These are phyloP conservation scores for Desmodus rotundus DNA, from an alignment of 2,113 vertebrate genomes.

Conservation along the genomic window DNA sequence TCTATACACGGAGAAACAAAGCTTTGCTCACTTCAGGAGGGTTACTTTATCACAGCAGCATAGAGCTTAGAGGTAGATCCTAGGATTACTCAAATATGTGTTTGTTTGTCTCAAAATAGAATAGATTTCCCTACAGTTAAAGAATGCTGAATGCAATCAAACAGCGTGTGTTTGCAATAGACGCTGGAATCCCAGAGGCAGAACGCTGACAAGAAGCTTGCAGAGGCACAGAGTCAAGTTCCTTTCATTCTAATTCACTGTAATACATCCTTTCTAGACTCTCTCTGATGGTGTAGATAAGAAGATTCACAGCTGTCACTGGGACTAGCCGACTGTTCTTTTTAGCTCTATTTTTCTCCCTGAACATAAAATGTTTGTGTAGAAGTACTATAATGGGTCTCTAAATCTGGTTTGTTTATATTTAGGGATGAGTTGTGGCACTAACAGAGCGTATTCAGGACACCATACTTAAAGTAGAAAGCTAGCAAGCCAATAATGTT, in stretches of 20 bases:
- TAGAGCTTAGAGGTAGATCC: neutral
- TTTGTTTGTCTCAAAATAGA: neutral
- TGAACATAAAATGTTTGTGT: neutral
- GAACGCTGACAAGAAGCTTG: neutral
- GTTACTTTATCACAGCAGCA: neutral
- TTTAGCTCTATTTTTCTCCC: conserved; percentile 24
- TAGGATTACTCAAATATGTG: neutral
- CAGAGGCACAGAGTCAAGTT: neutral
- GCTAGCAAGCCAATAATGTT: neutral
- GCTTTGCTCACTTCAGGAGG: neutral
- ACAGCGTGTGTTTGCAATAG: neutral
- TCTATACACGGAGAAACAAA: neutral
- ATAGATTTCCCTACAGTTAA: neutral
- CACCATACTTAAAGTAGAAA: neutral
- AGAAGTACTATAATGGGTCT: conserved; percentile 22
- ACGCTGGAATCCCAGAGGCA: neutral
- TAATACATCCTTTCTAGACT: neutral
- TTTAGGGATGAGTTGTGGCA: neutral
- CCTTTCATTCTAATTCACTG: neutral
- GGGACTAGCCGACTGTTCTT: neutral
- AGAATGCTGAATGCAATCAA: neutral
- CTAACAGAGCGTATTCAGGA: neutral
- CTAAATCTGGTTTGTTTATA: conserved; percentile 34
- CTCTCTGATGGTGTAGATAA: neutral
- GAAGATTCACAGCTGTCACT: neutral